Evolutionary conservation across 1,140 invertebrate species (phyloP), one percentile per base, ranked within the genome.

Genomic region (Drosophila kanapiae): DNA sequence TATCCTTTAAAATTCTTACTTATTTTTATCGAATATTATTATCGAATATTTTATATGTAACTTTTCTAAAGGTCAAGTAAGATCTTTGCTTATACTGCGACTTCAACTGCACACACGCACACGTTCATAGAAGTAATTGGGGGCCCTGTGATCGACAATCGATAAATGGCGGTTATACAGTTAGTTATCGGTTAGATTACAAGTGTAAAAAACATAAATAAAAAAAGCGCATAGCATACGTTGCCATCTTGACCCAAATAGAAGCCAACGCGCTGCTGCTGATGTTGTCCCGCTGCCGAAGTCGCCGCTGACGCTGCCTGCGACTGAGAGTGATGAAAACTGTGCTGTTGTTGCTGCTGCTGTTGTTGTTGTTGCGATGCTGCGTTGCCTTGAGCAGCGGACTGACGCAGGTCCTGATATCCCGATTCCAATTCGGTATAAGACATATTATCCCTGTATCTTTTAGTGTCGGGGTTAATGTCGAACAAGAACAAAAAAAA

Each of bases 341-440:
- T 96, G 94, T 65, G 95, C 11, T 77, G 70, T 11, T 75, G 78
- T 2, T 75, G 63, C 13, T 75, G 43, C 16, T 70, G 68, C 31
- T 68, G 63, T n/a, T 71, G 83, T 48, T 67, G 76, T 16, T 79
- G 81, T 27, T 67, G 82, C 57, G 35, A 27, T 65, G 70, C 49
- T 64, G 47, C 62, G 56, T 45, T 82, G 60, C 58, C 87, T 69
- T 76, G 95, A 94, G 53, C 53, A 10, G 53, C 53, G 35, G 53
- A 56, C 91, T 96, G 95, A 80, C 95, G 94, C 79, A 96, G 94
- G 74, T 95, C 96, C 95, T 97, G 96, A 94, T 97, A 97, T 63
- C 97, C 97, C 94, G 97, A 96, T 94, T 97, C 97, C 83, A 97
- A 93, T 94, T 97, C 97, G 91, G 96, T 97, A 93, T 97, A 97